Base-by-base conservation (phyloP, 2,113 vertebrate species). In the Equus quagga region DNA sequence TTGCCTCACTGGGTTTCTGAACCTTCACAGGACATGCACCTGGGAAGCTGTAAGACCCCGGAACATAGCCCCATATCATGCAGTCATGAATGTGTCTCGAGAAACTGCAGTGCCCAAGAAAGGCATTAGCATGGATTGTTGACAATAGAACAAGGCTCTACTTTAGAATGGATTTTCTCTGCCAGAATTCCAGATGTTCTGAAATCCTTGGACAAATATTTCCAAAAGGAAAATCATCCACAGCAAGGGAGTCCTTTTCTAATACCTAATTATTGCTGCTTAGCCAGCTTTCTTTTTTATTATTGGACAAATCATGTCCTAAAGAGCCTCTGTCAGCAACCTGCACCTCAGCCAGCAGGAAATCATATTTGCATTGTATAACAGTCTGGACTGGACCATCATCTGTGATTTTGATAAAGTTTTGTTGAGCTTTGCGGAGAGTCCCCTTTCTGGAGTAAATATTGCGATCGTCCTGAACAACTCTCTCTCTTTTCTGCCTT, bases 401-500 rank as follows among this genome's bases (percentile, higher is more conserved):
- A 3, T 12, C 46, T 28, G n/a, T 23, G 44, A 46, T 92, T 46
- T 92, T n/a, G 3, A 44, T 36, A 2, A 69, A 69, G 28, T n/a
- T 46, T 46, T 28, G 5, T 12, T 4, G 36, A 4, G 36, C 78
- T 73, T 36, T 88, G 28, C 6, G 44, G 41, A 51, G 18, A 73
- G 24, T 14, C 14, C 19, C 28, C 23, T 64, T 62, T 14, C 0
- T 65, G 17, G 24, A 79, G 21, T 31, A 41, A 85, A 86, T 3
- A 15, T 46, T 41, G n/a, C 23, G 23, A 3, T 1, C 23, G 0
- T 33, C 9, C 7, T 1, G 0, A 8, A 67, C 0, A 2, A n/a
- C 1, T 0, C 17, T 54, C 58, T 8, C 41, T 44, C 4, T 56
- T 15, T 31, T 31, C 33, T 54, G 3, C 36, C 23, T 84, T 31